These are phyloP conservation scores for Peucedramus taeniatus DNA, from an alignment of 2,113 vertebrate species.

Conservation along the genomic window DNA sequence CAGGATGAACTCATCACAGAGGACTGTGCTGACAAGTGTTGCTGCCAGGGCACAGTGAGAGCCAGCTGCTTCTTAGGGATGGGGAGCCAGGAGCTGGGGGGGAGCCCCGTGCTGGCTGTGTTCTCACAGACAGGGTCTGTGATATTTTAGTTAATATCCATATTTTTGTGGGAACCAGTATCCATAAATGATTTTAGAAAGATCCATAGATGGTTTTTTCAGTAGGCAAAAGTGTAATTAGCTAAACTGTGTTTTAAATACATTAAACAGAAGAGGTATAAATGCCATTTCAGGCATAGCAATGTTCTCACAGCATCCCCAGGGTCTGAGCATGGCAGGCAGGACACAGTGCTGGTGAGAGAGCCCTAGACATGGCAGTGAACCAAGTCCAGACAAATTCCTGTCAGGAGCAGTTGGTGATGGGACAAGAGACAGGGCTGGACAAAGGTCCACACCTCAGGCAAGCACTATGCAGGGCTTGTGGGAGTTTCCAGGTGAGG, in stretches of 20 bases:
- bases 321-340: not conserved
- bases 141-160: not conserved
- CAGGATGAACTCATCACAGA: not conserved
- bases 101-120: rapidly evolving
- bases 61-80: not conserved
- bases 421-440: not conserved
- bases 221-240: slow-evolving; percentile 45
- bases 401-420: rapidly evolving
- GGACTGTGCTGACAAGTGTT: rapidly evolving
- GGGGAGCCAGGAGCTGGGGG: not conserved
- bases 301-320: not conserved
- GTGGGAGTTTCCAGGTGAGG: rapidly evolving
- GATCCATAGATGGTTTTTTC: slow-evolving; percentile 27
- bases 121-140: not conserved
- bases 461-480: not conserved
- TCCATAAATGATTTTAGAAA: slow-evolving; percentile 37
- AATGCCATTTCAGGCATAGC: not conserved
- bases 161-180: not conserved
- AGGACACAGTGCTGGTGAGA: not conserved
- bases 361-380: rapidly evolving
- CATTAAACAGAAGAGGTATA: not conserved
- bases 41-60: not conserved
- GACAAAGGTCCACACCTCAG: too few relatives aligned
- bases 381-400: not conserved
- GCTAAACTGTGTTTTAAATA: slow-evolving; percentile 8